Base-by-base conservation (phyloP, 2,888 invertebrate species). In the Steromphala cineraria region DNA sequence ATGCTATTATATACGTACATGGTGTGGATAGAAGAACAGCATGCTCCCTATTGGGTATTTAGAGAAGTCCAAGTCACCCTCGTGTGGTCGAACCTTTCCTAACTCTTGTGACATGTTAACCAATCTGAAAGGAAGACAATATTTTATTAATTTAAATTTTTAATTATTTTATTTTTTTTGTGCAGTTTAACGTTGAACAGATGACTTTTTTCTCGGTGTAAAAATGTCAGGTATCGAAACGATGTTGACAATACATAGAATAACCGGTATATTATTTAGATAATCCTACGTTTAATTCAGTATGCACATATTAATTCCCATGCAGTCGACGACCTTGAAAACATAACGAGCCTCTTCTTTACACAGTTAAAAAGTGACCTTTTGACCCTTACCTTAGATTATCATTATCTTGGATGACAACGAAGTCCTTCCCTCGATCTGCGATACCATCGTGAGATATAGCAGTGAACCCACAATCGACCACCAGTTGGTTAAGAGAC, bases 401-500 rank as follows among this genome's bases (percentile, higher is more conserved):
- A 5, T 90, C 89, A 19, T 92, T 84, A n/a, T 83, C 90, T 56
- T 89, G 84, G 53, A 93, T 80, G 17, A 88, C 53, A 53, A 90
- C 87, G 53, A 87, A 90, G 4, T 90, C 90, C n/a, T 84, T 77
- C 7, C 86, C 78, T 7, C 81, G 81, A 0, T 87, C 88, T 53
- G 83, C 83, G 24, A 82, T 78, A 53, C 92, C 91, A 79, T 92
- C 91, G 67, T 88, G 87, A 52, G 88, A 87, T 2, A 92, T 46
- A 1, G 88, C 90, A 13, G 85, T 67, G 78, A 90, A 93, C 2
- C 93, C 93, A 81, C 91, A 91, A 81, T 93, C 92, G 17, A 93
- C 86, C 40, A 92, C 82, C 77, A 93, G 80, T 81, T 89, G 87
- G 79, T 89, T 88, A 15, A 85, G 74, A 53, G 87, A 83, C 28